These are phyloP conservation scores for Pseudopodoces humilis DNA, from an alignment of 2,113 vertebrate genomes.

Conservation along the genomic window DNA sequence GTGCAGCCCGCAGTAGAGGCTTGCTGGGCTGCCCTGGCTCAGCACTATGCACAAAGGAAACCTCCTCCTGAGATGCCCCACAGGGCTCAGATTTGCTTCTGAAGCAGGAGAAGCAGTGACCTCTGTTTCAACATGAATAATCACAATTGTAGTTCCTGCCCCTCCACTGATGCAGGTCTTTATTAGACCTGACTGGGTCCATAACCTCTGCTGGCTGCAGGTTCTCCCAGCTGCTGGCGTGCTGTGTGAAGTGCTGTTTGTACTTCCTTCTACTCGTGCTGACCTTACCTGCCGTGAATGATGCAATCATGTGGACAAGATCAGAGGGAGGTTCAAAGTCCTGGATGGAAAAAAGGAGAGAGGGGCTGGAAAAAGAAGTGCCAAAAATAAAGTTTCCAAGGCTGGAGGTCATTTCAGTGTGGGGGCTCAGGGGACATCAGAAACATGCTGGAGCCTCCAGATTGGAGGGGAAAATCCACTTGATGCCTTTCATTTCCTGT, in stretches of 20 bases:
- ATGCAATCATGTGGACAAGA: not conserved
- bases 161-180: conserved; percentile 19
- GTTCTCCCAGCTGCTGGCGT: not conserved
- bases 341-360: not conserved
- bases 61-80: not conserved
- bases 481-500: not conserved
- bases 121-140: not conserved
- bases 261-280: conserved; percentile 20
- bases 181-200: conserved; percentile 51
- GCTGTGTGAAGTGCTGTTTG: conserved; percentile 41
- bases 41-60: not conserved
- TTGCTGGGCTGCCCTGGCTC: not conserved
- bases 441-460: not conserved
- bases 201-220: conserved; percentile 32
- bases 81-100: not conserved
- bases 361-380: too few relatives aligned
- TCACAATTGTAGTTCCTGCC: not conserved
- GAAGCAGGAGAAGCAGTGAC: not conserved
- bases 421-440: not conserved
- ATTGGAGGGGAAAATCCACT: not conserved
- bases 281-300: conserved; percentile 7
- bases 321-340: not conserved
- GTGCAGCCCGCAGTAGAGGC: not conserved
- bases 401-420: not conserved
- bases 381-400: not conserved